Evolutionary conservation across 2,113 vertebrate species (phyloP), one percentile per base, ranked within the genome.

Genomic region (Todiramphus chloris): DNA sequence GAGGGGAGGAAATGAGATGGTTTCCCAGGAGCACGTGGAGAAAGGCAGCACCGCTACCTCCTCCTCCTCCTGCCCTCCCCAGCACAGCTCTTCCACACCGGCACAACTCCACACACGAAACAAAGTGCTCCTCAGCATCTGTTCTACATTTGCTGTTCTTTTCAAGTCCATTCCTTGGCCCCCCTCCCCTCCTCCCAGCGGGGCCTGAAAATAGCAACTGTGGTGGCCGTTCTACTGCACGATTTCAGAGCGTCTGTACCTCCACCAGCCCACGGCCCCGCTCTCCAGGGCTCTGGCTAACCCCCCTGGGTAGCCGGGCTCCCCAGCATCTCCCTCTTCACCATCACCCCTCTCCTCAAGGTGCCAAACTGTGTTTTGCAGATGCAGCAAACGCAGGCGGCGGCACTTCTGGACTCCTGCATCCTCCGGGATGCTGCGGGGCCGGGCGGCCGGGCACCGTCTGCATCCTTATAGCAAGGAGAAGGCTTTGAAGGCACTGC

Each of bases 391-490:
- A 69, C 1, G 2, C 70, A 8, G 1, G 1, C 0, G 8, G 63
- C 7, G 28, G 9, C 67, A 33, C 25, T 56, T 64, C 1, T 11
- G n/a, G 15, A 19, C 33, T 5, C 27, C 1, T 1, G 0, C 10
- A 7, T 8, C 2, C 5, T 5, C 3, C 5, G 3, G 70, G 50
- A 11, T 24, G n/a, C 75, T 15, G 69, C 7, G 1, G 39, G 59
- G 44, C 48, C 0, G 9, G 41, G 83, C 0, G 0, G 2, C 16
- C 2, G 33, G 76, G 37, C 60, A 39, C 20, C 0, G 0, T 27
- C 20, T 9, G 21, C 33, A 50, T 67, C 60, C 27, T 30, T 16
- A 5, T 2, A n/a, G n/a, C 0, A 0, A 87, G n/a, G 59, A 75
- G 59, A 30, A 44, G 16, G 23, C 43, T 33, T 41, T 13, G 28